These are phyloP conservation scores for Scolopax bukidnonensis DNA, from an alignment of 2,797 vertebrate species.

Conservation along the genomic window DNA sequence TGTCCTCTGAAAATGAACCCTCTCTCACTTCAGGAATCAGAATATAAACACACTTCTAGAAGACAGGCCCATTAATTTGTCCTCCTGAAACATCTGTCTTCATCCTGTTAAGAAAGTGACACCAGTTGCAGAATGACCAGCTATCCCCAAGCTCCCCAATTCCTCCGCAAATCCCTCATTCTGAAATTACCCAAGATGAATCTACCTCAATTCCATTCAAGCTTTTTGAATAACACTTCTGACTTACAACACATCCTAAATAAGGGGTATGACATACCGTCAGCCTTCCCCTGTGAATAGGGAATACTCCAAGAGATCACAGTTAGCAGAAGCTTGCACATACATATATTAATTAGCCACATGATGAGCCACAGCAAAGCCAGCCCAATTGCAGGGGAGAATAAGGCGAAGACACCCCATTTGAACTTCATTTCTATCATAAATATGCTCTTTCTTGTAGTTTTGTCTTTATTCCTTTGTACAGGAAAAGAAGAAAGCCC, in stretches of 20 bases:
- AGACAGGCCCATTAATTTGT: neutral
- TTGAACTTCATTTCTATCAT: neutral
- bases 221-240: neutral
- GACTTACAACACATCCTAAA: neutral
- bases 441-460: neutral
- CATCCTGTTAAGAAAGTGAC: neutral
- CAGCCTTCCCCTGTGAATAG: neutral
- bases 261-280: neutral
- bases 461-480: neutral
- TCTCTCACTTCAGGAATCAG: neutral
- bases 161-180: neutral
- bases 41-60: neutral
- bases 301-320: neutral
- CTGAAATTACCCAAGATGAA: neutral
- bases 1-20: neutral
- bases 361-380: neutral
- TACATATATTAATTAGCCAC: neutral
- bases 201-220: neutral
- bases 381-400: rapidly evolving
- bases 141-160: neutral
- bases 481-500: neutral
- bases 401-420: neutral
- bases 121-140: neutral
- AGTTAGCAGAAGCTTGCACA: neutral
- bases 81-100: neutral